A percentile compares a stretch with the other conserved stretches of the same genome.
Evolutionary conservation across 2,113 vertebrate species (phyloP).

Genomic region (Crypturellus undulatus): DNA sequence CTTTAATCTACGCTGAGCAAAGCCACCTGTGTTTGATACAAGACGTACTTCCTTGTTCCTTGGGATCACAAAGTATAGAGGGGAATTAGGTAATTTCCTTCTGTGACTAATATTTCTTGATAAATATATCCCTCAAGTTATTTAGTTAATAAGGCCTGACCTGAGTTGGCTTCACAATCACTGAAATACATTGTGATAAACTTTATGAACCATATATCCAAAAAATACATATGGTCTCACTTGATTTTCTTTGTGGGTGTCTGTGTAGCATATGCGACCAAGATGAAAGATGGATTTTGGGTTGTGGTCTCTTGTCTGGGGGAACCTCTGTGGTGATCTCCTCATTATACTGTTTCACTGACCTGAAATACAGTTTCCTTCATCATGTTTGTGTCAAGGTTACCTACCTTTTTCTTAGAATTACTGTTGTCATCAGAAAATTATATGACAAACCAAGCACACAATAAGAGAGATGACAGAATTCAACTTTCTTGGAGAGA

Average conservation of each 20-base stretch:
- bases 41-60: not conserved
- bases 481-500: not conserved
- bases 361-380: not conserved
- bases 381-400: not conserved
- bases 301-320: not conserved
- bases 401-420: not conserved
- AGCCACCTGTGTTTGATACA: not conserved
- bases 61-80: not conserved
- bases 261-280: not conserved
- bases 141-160: not conserved
- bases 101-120: not conserved
- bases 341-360: not conserved
- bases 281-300: not conserved
- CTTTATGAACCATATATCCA: not conserved
- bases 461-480: not conserved
- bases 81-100: not conserved
- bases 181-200: not conserved
- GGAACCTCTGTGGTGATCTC: not conserved
- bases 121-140: not conserved
- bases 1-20: not conserved
- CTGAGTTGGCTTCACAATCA: not conserved
- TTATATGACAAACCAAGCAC: not conserved
- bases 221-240: not conserved
- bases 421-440: not conserved
- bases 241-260: not conserved